Percentiles rank a stretch among this genome's conserved stretches.
These are phyloP conservation scores for Drosophila limbata DNA, from an alignment of 2,888 invertebrate species.

Conservation along the genomic window DNA sequence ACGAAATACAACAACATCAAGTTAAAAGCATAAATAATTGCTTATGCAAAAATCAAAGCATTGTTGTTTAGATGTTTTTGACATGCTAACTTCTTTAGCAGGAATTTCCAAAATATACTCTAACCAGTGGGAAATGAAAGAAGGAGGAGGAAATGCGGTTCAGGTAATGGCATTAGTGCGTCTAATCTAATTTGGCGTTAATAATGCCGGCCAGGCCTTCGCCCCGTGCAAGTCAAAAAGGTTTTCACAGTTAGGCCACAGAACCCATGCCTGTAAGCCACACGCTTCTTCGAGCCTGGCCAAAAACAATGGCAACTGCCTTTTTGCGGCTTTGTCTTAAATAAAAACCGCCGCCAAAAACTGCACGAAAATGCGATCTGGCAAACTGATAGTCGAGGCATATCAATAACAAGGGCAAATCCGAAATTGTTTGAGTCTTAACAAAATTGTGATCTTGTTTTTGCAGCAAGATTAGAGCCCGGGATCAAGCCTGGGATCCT, in stretches of 20 bases:
- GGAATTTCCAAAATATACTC: not conserved
- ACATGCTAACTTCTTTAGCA: not conserved
- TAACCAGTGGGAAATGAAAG: not conserved
- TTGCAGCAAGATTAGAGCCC: constrained; percentile 75
- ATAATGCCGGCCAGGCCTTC: constrained; percentile 73
- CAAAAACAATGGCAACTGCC: constrained; percentile 72
- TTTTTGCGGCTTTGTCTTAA: constrained; percentile 72
- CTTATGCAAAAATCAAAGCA: constrained; percentile 6
- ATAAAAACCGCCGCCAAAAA: constrained; percentile 54
- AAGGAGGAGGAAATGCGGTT: constrained; percentile 30
- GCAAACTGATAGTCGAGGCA: constrained; percentile 59
- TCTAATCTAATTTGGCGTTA: constrained; percentile 84
- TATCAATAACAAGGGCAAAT: constrained; percentile 70
- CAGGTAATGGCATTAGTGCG: constrained; percentile 74
- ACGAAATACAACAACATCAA: not conserved
- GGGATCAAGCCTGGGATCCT: constrained; percentile 41
- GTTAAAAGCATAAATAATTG: not conserved
- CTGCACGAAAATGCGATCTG: constrained; percentile 62
- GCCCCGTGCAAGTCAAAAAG: constrained; percentile 82
- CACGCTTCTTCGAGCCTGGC: constrained; percentile 17
- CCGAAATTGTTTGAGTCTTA: constrained; percentile 54
- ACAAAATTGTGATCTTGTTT: constrained; percentile 81
- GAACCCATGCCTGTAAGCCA: constrained; percentile 31
- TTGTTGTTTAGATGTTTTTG: not conserved
- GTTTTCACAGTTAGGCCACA: constrained; percentile 74